phyloP scores from a whole-genome alignment of 2,797 vertebrate species.

The Myotis vivesi region DNA sequence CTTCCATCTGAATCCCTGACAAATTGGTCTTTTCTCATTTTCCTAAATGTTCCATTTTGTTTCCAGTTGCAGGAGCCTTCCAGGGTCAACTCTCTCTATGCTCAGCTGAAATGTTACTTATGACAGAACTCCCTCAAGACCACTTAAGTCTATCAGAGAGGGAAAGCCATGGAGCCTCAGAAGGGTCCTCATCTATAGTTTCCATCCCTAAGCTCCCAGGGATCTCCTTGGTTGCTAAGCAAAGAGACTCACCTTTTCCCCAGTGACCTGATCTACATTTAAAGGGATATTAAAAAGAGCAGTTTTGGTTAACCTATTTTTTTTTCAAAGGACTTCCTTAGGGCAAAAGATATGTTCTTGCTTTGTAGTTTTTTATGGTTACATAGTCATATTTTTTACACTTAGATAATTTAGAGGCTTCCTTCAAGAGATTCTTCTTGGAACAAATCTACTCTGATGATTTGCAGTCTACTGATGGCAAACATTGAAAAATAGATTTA shows the following conservation, averaged over 20 bases:
- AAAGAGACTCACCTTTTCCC: background rate
- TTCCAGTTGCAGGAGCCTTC: background rate
- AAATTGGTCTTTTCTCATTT: background rate
- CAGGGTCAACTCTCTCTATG: background rate
- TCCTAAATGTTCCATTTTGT: background rate
- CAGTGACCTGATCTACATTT: background rate
- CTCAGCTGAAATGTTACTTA: background rate
- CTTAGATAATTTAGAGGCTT: background rate
- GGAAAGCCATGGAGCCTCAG: background rate
- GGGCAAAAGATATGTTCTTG: background rate
- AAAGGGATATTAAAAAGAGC: background rate
- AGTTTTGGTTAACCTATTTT: background rate
- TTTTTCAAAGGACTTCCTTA: background rate
- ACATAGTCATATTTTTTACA: background rate
- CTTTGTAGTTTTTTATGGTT: background rate
- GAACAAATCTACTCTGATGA: background rate
- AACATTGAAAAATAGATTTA: background rate
- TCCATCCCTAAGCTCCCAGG: background rate
- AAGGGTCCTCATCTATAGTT: background rate
- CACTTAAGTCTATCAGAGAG: background rate
- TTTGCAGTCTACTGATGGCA: background rate
- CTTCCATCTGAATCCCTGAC: background rate
- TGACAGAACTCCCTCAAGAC: background rate
- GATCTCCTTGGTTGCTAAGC: background rate
- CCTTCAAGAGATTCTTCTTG: background rate